Evolutionary conservation across 1,140 invertebrate species (phyloP), one percentile per base, ranked within the genome.

Genomic region (Aphelinus atriplicis): DNA sequence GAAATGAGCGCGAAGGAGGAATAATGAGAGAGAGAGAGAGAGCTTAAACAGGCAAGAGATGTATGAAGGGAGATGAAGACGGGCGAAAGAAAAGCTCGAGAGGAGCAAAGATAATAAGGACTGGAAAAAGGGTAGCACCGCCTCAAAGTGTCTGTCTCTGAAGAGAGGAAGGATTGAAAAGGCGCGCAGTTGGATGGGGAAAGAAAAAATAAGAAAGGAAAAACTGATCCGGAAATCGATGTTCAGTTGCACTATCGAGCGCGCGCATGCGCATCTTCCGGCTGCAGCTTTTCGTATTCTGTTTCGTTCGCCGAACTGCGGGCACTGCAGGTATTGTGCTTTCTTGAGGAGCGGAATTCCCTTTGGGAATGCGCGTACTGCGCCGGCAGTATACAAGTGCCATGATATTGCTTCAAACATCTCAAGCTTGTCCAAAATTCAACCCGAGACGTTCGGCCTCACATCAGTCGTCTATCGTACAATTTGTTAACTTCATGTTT

Each of bases 191-290:
- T 10, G 43, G 9, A 48, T 26, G 46, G 6, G 7, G 10, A 53
- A n/a, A n/a, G 50, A 55, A 50, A 67, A 51, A 53, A 5, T 10
- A 43, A 46, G 9, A 53, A 50, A 66, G 7, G 43, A 53, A 53
- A 9, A 26, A 26, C 26, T 26, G 26, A 26, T 26, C 68, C 81
- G 78, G 74, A 83, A 82, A 83, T 83, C 82, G 82, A 83, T 83
- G 82, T 83, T 83, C 80, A 74, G 80, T 83, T 79, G 79, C 81
- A 79, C 79, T 83, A 83, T 83, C 83, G 82, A 83, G 82, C 80
- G 82, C 78, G 81, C 81, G 82, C 81, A 83, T 83, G 82, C 82
- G 82, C 80, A 42, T 63, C 68, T 26, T 26, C 26, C 26, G 26
- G 26, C 26, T 26, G 26, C 26, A 26, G 10, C 26, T 46, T 46